These are phyloP conservation scores for Chionomys nivalis DNA, from an alignment of 2,113 vertebrate species.

Conservation along the genomic window DNA sequence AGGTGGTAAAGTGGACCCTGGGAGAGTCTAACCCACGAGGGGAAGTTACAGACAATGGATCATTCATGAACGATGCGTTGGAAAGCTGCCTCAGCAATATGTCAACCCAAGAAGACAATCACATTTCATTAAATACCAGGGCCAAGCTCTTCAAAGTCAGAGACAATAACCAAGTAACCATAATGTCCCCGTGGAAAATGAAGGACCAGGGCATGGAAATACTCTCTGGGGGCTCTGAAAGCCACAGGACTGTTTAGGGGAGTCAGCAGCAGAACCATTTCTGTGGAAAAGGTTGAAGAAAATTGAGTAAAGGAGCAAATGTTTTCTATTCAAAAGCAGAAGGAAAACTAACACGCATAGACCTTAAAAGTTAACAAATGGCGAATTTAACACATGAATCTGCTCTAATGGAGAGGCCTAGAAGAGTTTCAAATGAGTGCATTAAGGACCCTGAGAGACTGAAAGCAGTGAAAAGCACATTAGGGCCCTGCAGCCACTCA, in stretches of 20 bases:
- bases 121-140: background rate
- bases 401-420: background rate
- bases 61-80: background rate
- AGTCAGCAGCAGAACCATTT: background rate
- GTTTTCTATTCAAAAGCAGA: background rate
- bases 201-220: background rate
- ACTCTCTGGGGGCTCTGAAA: background rate
- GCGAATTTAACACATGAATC: background rate
- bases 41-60: background rate
- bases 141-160: background rate
- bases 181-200: background rate
- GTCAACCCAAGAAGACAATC: background rate
- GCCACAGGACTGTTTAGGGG: background rate
- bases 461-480: background rate
- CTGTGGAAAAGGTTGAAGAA: background rate
- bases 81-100: background rate
- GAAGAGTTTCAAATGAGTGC: background rate
- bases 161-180: background rate
- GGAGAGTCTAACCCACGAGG: background rate
- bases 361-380: background rate
- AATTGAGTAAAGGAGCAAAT: background rate
- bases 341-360: background rate
- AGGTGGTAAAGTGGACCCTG: background rate
- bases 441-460: background rate
- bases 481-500: background rate